Conservation (phyloP, 2,797 vertebrate genomes). For the Arnoldichthys spilopterus region DNA sequence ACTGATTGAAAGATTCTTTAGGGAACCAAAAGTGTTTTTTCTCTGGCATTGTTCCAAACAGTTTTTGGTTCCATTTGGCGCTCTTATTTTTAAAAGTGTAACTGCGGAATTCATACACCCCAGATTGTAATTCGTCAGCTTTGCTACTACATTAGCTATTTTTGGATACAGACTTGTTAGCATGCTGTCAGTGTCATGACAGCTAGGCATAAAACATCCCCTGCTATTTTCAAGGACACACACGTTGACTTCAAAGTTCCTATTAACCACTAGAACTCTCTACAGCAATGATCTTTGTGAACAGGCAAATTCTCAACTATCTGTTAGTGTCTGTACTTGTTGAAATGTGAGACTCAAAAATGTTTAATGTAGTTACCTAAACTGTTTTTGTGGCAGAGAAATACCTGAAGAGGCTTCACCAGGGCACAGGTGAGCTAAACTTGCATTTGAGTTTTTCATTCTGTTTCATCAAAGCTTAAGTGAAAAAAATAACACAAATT, state of each 20-base stretch:
- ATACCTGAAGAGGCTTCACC: not conserved
- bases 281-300: slow-evolving; percentile 29
- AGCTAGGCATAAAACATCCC: slow-evolving; percentile 43
- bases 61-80: slow-evolving; percentile 5
- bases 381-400: not conserved
- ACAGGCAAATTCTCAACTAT: slow-evolving; percentile 1
- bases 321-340: not conserved
- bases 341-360: not conserved
- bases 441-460: not conserved
- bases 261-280: slow-evolving; percentile 44
- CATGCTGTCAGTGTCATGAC: slow-evolving; percentile 55
- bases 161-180: slow-evolving; percentile 60
- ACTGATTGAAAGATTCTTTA: no score
- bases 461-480: not conserved
- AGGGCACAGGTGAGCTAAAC: not conserved
- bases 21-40: not conserved
- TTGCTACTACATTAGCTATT: slow-evolving; percentile 50
- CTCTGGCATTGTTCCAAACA: not conserved
- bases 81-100: not conserved
- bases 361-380: not conserved
- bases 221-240: slow-evolving; percentile 37
- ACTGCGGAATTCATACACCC: slow-evolving; percentile 29
- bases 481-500: not conserved
- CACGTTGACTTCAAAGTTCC: slow-evolving; percentile 41
- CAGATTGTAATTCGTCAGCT: slow-evolving; percentile 48